Evolutionary conservation across 2,113 vertebrate genomes (phyloP).

Genomic region (Ailuropoda melanoleuca): DNA sequence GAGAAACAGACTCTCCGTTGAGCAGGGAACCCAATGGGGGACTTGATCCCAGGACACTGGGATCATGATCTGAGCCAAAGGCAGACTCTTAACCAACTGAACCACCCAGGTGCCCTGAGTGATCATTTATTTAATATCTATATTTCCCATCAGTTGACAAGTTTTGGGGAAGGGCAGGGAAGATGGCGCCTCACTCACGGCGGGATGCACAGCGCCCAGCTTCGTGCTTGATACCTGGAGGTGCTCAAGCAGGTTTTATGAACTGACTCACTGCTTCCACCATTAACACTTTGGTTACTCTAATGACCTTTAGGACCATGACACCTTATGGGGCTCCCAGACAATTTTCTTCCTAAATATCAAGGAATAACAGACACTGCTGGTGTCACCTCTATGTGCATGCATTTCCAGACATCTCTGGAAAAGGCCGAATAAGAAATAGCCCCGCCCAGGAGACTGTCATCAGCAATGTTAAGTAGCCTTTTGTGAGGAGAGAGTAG

Average conservation of each 20-base stretch:
- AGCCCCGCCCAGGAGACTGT: background rate
- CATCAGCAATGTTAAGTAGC: background rate
- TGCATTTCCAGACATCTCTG: background rate
- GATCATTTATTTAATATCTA: background rate
- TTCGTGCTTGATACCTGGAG: background rate
- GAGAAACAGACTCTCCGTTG: background rate
- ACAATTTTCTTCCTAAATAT: background rate
- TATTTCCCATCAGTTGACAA: background rate
- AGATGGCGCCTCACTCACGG: background rate
- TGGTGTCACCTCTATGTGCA: background rate
- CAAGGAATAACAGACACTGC: background rate
- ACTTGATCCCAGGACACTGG: background rate
- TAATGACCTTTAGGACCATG: background rate
- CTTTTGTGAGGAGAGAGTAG: conserved; percentile 34
- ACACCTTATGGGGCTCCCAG: background rate
- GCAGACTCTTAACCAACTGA: background rate
- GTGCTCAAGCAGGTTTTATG: background rate
- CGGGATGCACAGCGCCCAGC: background rate
- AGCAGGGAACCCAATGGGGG: background rate
- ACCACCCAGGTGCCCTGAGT: background rate
- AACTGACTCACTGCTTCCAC: background rate
- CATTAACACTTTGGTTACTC: background rate
- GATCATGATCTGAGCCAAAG: background rate
- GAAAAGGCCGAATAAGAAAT: background rate
- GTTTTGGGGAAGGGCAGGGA: background rate